Conservation (phyloP, 2,113 vertebrate species). For the Crotalus tigris region DNA sequence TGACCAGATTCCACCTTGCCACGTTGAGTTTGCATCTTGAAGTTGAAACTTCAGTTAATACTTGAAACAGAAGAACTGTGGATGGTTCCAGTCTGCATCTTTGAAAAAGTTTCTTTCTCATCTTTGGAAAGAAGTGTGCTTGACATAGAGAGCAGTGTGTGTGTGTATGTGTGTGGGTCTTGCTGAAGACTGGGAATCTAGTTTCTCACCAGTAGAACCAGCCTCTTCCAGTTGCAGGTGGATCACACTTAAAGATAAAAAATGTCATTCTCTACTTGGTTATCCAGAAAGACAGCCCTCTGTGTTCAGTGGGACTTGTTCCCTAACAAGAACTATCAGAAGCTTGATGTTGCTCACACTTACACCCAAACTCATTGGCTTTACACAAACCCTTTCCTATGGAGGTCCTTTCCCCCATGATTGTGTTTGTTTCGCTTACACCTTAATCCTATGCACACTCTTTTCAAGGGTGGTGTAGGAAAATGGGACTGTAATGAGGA, state of each 20-base stretch:
- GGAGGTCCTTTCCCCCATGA: background rate
- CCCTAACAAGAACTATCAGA: background rate
- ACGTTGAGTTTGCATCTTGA: constrained; percentile 28
- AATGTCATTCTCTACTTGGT: background rate
- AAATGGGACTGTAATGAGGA: background rate
- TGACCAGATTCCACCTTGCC: background rate
- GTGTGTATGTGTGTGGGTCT: background rate
- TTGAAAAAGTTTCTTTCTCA: background rate
- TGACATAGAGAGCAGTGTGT: background rate
- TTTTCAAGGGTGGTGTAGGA: too few species aligned
- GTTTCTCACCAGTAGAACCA: constrained; percentile 10
- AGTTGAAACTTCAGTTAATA: constrained; percentile 40
- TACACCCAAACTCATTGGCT: background rate
- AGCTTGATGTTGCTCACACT: background rate
- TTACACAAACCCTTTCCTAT: background rate
- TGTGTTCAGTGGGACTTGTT: too few species aligned
- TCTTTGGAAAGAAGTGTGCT: constrained; percentile 25
- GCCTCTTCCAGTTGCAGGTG: background rate
- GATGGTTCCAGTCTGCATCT: constrained; percentile 18
- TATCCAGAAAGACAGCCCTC: background rate
- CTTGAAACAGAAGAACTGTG: background rate
- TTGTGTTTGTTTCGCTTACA: too few species aligned
- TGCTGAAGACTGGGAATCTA: background rate
- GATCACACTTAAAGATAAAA: background rate
- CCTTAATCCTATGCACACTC: background rate